These are phyloP conservation scores for Cephus spinipes DNA, from an alignment of 2,888 invertebrate species.

Conservation along the genomic window DNA sequence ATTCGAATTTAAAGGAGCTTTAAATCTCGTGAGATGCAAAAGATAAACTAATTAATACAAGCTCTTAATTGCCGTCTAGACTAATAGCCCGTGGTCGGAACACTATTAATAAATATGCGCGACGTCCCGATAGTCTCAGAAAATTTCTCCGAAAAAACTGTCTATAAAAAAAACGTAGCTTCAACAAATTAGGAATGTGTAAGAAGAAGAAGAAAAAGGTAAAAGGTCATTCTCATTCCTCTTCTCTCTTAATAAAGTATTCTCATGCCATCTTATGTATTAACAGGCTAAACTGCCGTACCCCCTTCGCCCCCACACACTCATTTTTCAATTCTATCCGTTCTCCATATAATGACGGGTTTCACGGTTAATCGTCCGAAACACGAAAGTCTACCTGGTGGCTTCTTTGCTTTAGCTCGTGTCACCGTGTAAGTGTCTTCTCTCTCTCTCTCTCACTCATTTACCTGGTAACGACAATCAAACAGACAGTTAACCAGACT, in stretches of 20 bases:
- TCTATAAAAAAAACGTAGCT: background rate
- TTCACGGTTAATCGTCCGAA: slow-evolving; percentile 44
- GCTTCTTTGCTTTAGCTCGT: slow-evolving; percentile 41
- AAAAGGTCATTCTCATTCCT: background rate
- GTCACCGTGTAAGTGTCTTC: slow-evolving; percentile 15
- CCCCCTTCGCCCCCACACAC: background rate
- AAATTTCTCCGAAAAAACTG: background rate
- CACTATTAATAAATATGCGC: slow-evolving; percentile 40
- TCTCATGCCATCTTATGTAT: background rate
- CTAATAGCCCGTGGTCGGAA: slow-evolving; percentile 35
- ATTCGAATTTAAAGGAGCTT: background rate
- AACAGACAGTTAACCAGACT: background rate
- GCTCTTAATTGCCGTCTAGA: slow-evolving; percentile 41
- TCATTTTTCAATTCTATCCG: slow-evolving; percentile 22
- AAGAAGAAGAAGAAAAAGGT: too few species aligned
- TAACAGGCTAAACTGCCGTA: background rate
- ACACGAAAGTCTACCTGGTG: slow-evolving; percentile 33
- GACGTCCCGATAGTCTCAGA: background rate
- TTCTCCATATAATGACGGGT: slow-evolving; percentile 28
- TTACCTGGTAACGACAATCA: background rate
- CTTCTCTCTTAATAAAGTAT: background rate
- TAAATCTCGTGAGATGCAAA: background rate
- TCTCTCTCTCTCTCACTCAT: background rate
- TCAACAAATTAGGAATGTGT: too few species aligned
- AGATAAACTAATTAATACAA: slow-evolving; percentile 2